These are phyloP conservation scores for Holacanthella duospinosa DNA, from an alignment of 2,888 invertebrate genomes.

Conservation along the genomic window DNA sequence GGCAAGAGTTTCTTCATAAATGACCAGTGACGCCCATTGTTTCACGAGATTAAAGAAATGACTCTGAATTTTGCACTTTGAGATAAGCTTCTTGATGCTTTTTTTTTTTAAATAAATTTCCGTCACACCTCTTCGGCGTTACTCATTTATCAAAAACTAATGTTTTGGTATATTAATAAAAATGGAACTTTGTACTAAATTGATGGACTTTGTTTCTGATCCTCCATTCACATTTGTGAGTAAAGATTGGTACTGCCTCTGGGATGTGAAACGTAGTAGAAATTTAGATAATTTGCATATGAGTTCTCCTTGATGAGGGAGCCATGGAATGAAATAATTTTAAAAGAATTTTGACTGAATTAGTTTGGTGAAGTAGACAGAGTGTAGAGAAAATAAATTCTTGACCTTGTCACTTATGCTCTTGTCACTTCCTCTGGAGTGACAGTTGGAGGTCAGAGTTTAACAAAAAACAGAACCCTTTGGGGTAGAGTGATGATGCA, in stretches of 20 bases:
- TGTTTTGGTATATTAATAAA: not conserved
- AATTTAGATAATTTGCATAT: not conserved
- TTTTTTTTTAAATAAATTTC: not conserved
- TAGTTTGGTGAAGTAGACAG: conserved; percentile 20
- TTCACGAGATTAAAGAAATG: not conserved
- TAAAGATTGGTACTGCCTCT: too few species aligned
- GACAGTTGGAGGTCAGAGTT: conserved; percentile 36
- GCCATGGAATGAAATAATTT: too few species aligned
- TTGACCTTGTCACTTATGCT: conserved; percentile 36
- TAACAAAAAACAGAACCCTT: conserved; percentile 28
- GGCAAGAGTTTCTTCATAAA: conserved; percentile 8
- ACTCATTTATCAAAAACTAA: not conserved
- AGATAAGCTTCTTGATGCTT: too few species aligned
- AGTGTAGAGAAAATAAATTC: conserved; percentile 14
- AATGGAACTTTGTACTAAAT: not conserved
- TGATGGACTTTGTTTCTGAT: not conserved
- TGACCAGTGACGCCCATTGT: conserved; percentile 8
- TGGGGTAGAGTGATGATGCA: not conserved
- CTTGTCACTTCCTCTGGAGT: conserved; percentile 35
- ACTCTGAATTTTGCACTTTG: conserved; percentile 3
- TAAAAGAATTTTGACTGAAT: conserved; percentile 21
- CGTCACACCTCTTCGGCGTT: not conserved
- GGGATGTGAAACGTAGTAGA: not conserved
- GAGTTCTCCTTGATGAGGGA: too few species aligned
- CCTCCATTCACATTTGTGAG: not conserved